These are phyloP conservation scores for Poecilus cupreus DNA, from an alignment of 2,888 invertebrate genomes.

Conservation along the genomic window DNA sequence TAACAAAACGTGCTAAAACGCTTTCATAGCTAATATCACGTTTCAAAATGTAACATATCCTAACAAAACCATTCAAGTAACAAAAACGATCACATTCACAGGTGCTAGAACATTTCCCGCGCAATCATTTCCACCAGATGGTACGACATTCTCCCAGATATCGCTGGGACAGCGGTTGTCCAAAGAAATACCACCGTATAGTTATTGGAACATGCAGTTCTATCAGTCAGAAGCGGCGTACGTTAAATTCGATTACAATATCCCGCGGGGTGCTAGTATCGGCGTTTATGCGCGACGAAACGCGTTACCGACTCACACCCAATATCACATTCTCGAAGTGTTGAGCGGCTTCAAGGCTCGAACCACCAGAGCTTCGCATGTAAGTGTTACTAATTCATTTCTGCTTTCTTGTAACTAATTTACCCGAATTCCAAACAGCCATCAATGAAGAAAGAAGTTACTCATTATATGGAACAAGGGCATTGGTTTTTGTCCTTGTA, in stretches of 20 bases:
- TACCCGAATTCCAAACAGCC: conserved; percentile 74
- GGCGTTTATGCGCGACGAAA: conserved; percentile 96
- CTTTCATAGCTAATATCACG: conserved; percentile 46
- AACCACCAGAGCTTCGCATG: conserved; percentile 89
- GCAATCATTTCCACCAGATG: conserved; percentile 93
- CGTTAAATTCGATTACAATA: conserved; percentile 95
- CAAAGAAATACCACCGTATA: conserved; percentile 93
- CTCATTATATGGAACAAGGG: conserved; percentile 96
- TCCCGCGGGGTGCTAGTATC: conserved; percentile 92
- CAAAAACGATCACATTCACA: conserved; percentile 68
- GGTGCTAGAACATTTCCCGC: conserved; percentile 92
- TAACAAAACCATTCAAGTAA: conserved; percentile 34
- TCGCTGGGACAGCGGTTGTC: conserved; percentile 90
- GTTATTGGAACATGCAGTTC: conserved; percentile 98
- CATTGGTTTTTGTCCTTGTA: conserved; percentile 97
- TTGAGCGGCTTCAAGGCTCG: conserved; percentile 92
- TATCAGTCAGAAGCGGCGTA: conserved; percentile 95
- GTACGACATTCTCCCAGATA: conserved; percentile 93
- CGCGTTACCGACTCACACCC: conserved; percentile 95
- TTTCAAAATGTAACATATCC: conserved; percentile 59
- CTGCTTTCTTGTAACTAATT: conserved; percentile 21
- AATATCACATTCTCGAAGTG: conserved; percentile 96
- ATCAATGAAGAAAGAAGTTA: conserved; percentile 92
- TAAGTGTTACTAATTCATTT: conserved; percentile 75
- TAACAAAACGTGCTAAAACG: conserved; percentile 55